Base-by-base conservation (phyloP, 2,888 invertebrate genomes). In the Lamellibrachia columna region DNA sequence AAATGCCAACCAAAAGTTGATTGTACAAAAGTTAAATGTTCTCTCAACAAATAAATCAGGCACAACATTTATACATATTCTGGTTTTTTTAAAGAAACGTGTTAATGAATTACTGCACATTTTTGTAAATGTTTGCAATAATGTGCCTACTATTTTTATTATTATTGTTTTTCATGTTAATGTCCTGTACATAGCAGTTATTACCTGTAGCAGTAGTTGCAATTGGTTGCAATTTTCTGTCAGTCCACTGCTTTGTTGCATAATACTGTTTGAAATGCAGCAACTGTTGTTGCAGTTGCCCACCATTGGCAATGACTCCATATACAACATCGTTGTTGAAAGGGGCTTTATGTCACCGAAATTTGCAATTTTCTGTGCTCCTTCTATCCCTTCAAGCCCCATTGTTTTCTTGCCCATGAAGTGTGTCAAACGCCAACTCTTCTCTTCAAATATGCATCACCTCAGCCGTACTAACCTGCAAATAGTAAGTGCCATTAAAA, bases 131-230 rank as follows among this genome's bases (percentile, higher is more conserved):
- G 40, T 40, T 75, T 75, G 6, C 15, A 6, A 15, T 75, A 22
- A 22, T 22, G 75, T 75, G 75, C 75, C 40, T 40, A 75, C 75
- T 75, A 75, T 75, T 75, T 11, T 11, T 58, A 75, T 75, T 75
- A 75, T 75, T 22, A 22, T 11, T 75, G n/a, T 75, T 15, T 15
- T 75, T 22, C n/a, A 4, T 22, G 22, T 22, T 75, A 11, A 75
- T 11, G 6, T 75, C 9, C 7, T 3, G 40, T 4, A 75, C 75
- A 75, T 6, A 75, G n/a, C 15, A 75, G 15, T 22, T 15, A 75
- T 75, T 75, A 75, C 75, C 75, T 75, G 75, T 75, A 75, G 75
- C 75, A 75, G 75, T 75, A 75, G 75, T n/a, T 75, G 75, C 75
- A 75, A 75, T n/a, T 75, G 75, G 22, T 75, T 75, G 75, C 75